These are phyloP conservation scores for Heteromormyrus szaboi DNA, from an alignment of 2,797 vertebrate genomes.

Conservation along the genomic window DNA sequence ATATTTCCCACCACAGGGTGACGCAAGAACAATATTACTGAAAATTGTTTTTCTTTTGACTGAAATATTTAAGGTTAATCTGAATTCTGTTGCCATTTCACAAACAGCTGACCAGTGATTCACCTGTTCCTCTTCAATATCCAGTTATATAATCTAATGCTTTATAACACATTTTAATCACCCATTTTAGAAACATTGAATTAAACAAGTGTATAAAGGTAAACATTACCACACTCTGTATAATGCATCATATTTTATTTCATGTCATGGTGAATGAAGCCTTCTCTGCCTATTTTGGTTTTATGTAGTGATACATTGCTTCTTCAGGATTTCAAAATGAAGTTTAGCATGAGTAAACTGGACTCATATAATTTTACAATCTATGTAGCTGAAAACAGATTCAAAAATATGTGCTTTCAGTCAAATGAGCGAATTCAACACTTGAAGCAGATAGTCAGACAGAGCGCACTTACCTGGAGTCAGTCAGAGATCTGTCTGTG, in stretches of 20 bases:
- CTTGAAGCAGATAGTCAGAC: background rate
- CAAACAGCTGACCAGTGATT: background rate
- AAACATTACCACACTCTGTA: background rate
- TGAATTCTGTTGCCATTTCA: background rate
- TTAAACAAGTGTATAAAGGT: background rate
- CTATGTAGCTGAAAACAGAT: background rate
- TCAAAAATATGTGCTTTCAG: background rate
- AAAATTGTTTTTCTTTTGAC: background rate
- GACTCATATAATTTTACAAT: background rate
- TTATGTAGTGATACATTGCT: background rate
- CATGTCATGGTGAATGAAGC: background rate
- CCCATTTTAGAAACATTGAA: background rate
- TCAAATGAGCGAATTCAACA: background rate
- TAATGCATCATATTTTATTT: background rate
- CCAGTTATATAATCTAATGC: background rate
- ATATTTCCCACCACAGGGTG: background rate
- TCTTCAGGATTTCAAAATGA: background rate
- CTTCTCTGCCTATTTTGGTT: background rate
- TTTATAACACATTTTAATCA: background rate
- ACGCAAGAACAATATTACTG: background rate
- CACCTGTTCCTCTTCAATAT: background rate
- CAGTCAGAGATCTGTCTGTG: conserved; percentile 20
- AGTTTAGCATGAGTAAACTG: background rate
- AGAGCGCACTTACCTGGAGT: conserved; percentile 11
- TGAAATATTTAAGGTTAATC: background rate